Evolutionary conservation across 2,113 vertebrate species (phyloP).

Genomic region (Cynocephalus volans): DNA sequence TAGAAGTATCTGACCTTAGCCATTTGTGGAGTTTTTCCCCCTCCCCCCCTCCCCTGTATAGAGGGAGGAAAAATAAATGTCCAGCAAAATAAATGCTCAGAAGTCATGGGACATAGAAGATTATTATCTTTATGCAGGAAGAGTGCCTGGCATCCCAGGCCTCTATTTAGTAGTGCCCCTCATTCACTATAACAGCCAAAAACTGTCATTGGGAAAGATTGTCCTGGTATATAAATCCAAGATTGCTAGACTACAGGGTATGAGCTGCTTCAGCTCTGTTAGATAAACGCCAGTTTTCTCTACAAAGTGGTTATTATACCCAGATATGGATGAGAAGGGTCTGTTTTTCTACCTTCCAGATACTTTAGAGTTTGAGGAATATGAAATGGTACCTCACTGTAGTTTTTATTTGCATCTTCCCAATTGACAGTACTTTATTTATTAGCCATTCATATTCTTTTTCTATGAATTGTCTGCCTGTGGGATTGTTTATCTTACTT

Average conservation of each 20-base stretch:
- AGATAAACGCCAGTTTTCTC: conserved; percentile 51
- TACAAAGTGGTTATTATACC: not conserved
- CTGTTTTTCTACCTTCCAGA: conserved; percentile 16
- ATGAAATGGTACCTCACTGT: conserved; percentile 2
- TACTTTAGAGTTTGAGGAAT: conserved; percentile 4
- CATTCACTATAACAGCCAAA: not conserved
- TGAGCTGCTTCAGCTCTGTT: not conserved
- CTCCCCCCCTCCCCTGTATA: not conserved
- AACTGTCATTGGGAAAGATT: not conserved
- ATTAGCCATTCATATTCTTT: not conserved
- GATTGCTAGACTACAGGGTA: not conserved
- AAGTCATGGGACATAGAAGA: not conserved
- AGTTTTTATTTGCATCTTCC: conserved; percentile 43
- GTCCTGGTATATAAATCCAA: not conserved
- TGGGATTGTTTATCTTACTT: not conserved
- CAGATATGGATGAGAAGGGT: not conserved
- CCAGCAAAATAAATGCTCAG: not conserved
- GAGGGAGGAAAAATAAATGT: not conserved
- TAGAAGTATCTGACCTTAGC: not conserved
- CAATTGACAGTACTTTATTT: not conserved
- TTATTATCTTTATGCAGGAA: not conserved
- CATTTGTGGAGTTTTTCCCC: not conserved
- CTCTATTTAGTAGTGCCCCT: not conserved
- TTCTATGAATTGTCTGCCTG: not conserved
- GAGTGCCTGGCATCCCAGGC: not conserved